phyloP scores from a whole-genome alignment of 2,888 invertebrate species.

The Polyommatus icarus region DNA sequence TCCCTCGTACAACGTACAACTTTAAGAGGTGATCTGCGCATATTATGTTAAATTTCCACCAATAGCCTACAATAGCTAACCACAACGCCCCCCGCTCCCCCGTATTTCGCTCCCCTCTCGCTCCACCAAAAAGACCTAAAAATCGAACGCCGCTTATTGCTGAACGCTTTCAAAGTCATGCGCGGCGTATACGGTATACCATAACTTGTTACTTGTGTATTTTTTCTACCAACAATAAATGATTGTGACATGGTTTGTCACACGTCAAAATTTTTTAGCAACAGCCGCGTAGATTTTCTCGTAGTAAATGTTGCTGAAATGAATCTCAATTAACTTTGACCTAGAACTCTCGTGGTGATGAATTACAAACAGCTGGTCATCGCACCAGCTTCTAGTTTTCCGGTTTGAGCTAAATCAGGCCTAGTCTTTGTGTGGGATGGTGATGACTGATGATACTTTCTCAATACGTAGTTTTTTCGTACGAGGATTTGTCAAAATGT shows the following conservation, averaged over 20 bases:
- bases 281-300: not conserved
- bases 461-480: no score
- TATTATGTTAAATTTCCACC: no score
- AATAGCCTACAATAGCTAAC: no score
- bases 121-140: no score
- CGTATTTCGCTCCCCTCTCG: no score
- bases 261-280: not conserved
- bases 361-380: not conserved
- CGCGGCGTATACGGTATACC: no score
- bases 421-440: not conserved
- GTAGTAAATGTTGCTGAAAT: not conserved
- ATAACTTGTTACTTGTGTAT: no score
- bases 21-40: no score
- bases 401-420: not conserved
- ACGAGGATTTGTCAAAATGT: no score
- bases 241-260: not conserved
- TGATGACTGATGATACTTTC: not conserved
- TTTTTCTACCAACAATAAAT: not conserved
- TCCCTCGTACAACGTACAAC: no score
- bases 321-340: conserved; percentile 9
- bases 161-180: not conserved
- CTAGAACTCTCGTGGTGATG: not conserved
- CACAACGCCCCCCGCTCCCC: no score
- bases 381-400: not conserved
- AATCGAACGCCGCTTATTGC: no score